Conservation (phyloP, 2,113 vertebrate genomes). For the Notechis scutatus region DNA sequence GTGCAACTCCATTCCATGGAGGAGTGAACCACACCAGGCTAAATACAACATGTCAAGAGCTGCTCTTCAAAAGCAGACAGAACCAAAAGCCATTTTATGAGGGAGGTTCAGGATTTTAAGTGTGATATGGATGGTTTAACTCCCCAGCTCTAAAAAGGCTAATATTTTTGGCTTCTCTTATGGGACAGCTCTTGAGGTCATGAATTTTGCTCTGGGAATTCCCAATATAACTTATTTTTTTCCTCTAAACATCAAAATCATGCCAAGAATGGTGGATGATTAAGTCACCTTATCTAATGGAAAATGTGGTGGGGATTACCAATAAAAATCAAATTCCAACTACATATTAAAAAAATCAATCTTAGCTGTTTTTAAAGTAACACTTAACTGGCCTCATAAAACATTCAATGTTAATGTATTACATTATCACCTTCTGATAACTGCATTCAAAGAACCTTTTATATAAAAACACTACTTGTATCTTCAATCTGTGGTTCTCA, state of each 20-base stretch:
- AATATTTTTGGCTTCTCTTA: not conserved
- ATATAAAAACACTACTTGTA: not conserved
- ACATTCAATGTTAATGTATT: not conserved
- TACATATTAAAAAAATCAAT: not conserved
- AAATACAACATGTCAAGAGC: not conserved
- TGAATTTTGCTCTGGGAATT: not conserved
- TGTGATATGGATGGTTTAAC: not conserved
- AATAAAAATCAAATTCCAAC: not conserved
- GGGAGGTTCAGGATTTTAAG: not conserved
- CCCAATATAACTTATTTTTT: not conserved
- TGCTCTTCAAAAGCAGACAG: not conserved
- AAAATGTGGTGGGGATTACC: not conserved
- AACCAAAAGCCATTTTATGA: not conserved
- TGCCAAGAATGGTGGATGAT: not conserved
- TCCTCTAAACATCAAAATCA: not conserved
- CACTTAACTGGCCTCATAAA: not conserved
- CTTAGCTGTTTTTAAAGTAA: not conserved
- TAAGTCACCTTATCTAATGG: not conserved
- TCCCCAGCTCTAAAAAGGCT: not conserved
- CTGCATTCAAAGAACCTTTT: not conserved
- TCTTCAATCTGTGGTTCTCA: slow-evolving; percentile 10
- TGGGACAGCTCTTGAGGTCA: not conserved
- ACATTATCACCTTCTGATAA: not conserved
- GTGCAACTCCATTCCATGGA: not conserved
- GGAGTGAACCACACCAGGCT: not conserved